Percentiles rank a stretch among this genome's conserved stretches.
Conservation (phyloP, 2,797 vertebrate species). For the Valencia hispanica region DNA sequence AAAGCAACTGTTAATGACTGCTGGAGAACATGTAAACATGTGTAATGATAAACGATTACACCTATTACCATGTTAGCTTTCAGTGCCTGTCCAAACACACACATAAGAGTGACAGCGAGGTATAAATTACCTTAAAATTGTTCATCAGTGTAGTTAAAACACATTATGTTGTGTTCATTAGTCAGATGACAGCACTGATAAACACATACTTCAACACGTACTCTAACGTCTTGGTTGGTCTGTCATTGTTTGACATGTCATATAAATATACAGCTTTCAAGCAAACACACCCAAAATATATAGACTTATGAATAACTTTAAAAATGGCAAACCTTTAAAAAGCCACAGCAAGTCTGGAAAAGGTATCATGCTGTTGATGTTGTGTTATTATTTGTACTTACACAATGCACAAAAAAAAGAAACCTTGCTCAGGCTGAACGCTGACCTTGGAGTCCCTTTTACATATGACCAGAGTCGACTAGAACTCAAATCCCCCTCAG, state of each 20-base stretch:
- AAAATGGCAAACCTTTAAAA: neutral
- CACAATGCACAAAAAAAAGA: constrained; percentile 22
- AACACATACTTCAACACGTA: neutral
- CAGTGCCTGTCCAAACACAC: neutral
- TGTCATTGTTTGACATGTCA: neutral
- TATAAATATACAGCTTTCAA: neutral
- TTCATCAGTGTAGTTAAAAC: constrained; percentile 3
- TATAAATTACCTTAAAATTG: neutral
- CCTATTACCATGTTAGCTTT: neutral
- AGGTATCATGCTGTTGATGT: constrained; percentile 30
- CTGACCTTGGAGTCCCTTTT: constrained; percentile 56
- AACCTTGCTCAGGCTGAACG: constrained; percentile 8
- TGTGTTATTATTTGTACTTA: constrained; percentile 10
- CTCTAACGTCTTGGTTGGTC: neutral
- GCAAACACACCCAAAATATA: neutral
- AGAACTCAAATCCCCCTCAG: constrained; percentile 54
- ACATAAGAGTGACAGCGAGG: neutral
- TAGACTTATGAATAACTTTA: neutral
- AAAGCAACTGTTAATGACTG: neutral
- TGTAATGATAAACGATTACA: neutral
- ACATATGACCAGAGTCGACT: constrained; percentile 52
- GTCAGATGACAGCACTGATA: neutral
- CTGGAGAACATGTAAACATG: constrained; percentile 7
- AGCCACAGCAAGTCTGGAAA: neutral
- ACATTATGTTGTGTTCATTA: neutral